Conservation (phyloP, 2,888 invertebrate species). For the Lepidochrysops patricia region DNA sequence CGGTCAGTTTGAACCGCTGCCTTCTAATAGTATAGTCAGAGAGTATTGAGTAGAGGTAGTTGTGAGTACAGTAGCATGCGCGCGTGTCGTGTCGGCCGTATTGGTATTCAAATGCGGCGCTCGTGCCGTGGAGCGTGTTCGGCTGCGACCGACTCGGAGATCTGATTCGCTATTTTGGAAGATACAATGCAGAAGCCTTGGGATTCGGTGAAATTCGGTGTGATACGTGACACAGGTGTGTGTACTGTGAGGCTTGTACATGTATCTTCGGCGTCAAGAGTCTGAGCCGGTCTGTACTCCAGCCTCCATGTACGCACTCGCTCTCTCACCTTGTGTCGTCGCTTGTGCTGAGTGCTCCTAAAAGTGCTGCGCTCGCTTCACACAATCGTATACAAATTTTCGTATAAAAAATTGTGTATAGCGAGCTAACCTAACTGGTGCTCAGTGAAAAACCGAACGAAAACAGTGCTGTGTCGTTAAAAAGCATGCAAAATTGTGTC, state of each 20-base stretch:
- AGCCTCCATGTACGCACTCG: slow-evolving; percentile 52
- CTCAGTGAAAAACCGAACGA: slow-evolving; percentile 70
- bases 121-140: slow-evolving; percentile 65
- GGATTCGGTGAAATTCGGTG: slow-evolving; percentile 7
- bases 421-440: slow-evolving; percentile 65
- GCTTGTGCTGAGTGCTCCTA: slow-evolving; percentile 72
- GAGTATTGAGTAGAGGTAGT: slow-evolving; percentile 69
- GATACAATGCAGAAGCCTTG: slow-evolving; percentile 20
- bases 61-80: slow-evolving; percentile 70
- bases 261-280: slow-evolving; percentile 17
- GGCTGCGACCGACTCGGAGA: slow-evolving; percentile 28
- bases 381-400: slow-evolving; percentile 33
- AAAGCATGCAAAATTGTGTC: slow-evolving; percentile 75
- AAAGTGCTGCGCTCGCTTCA: slow-evolving; percentile 54
- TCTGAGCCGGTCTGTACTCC: slow-evolving; percentile 22
- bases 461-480: slow-evolving; percentile 71
- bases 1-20: slow-evolving; percentile 53
- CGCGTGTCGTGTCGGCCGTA: slow-evolving; percentile 74
- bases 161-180: slow-evolving; percentile 15
- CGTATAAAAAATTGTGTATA: slow-evolving; percentile 36
- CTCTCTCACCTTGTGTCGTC: slow-evolving; percentile 73
- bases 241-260: slow-evolving; percentile 19
- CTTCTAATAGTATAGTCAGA: slow-evolving; percentile 64
- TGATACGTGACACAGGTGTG: slow-evolving; percentile 11
- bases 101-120: slow-evolving; percentile 84